Conservation (phyloP, 53 echinoderm and acorn worm genomes). For the Holothuria leucospilota region DNA sequence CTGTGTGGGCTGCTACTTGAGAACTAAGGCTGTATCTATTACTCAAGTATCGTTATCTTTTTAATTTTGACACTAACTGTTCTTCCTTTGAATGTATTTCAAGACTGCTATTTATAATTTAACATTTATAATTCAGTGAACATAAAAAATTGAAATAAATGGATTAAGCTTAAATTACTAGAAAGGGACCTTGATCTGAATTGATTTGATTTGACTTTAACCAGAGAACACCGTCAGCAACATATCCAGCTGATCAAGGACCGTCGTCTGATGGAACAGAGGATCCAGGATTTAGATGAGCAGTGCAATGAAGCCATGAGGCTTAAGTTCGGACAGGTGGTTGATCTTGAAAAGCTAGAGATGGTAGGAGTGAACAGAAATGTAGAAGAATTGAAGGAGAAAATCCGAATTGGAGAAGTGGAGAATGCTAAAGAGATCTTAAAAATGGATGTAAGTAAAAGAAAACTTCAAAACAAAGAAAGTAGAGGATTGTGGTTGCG, state of each 20-base stretch:
- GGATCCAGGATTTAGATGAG: constrained; percentile 89
- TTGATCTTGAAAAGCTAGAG: constrained; percentile 96
- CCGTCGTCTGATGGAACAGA: constrained; percentile 89
- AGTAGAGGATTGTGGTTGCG: too few species aligned
- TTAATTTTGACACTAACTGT: too few species aligned
- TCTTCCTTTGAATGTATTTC: too few species aligned
- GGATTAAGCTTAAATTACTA: too few species aligned
- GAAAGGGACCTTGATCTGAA: background rate
- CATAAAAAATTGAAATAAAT: background rate
- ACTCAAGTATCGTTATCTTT: too few species aligned
- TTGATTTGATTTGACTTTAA: background rate
- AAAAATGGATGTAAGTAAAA: constrained; percentile 52
- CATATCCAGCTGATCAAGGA: constrained; percentile 97
- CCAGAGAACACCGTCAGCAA: constrained; percentile 92
- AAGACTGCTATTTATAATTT: too few species aligned
- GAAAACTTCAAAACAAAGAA: too few species aligned
- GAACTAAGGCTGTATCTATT: too few species aligned
- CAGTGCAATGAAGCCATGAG: constrained; percentile 93
- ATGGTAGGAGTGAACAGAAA: constrained; percentile 92
- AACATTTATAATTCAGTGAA: too few species aligned
- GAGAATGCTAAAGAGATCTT: constrained; percentile 77
- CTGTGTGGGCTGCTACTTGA: too few species aligned
- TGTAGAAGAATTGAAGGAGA: constrained; percentile 96
- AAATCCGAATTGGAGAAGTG: constrained; percentile 79
- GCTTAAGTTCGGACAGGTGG: constrained; percentile 94